phyloP scores from a whole-genome alignment of 2,888 invertebrate species.

The Drosophila nr. perissopoda region DNA sequence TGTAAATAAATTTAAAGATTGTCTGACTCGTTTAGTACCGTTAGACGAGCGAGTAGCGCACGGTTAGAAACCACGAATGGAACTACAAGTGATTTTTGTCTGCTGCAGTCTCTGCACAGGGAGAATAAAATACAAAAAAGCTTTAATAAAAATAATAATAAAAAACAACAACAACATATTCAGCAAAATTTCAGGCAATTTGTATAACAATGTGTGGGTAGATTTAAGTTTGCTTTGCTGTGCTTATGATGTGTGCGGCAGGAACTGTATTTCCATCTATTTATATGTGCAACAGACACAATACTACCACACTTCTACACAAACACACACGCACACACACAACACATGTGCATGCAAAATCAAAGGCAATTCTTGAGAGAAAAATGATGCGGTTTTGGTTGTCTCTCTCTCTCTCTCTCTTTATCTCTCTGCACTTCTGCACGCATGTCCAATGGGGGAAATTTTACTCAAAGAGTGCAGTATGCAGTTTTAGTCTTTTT shows the following conservation, averaged over 20 bases:
- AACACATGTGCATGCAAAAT: not conserved
- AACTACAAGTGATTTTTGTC: slow-evolving; percentile 52
- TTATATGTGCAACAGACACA: slow-evolving; percentile 1
- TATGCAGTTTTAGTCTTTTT: slow-evolving; percentile 28
- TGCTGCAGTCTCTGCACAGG: slow-evolving; percentile 46
- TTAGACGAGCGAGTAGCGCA: slow-evolving; percentile 39
- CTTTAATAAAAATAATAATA: slow-evolving; percentile 60
- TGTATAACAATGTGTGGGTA: slow-evolving; percentile 42
- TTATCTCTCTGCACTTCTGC: slow-evolving; percentile 1
- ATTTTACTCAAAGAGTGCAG: slow-evolving; percentile 30
- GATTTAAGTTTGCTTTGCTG: slow-evolving; percentile 17
- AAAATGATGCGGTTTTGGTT: not conserved
- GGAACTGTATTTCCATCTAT: slow-evolving; percentile 35
- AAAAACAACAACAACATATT: slow-evolving; percentile 21
- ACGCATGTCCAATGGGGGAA: slow-evolving; percentile 51
- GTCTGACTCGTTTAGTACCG: slow-evolving; percentile 8
- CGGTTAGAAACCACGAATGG: slow-evolving; percentile 55
- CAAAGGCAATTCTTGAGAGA: slow-evolving; percentile 23
- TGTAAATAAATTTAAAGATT: not conserved
- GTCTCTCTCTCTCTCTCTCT: slow-evolving; percentile 13
- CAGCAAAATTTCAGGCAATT: slow-evolving; percentile 51
- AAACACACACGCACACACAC: not conserved
- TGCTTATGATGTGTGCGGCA: slow-evolving; percentile 19
- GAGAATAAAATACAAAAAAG: slow-evolving; percentile 43
- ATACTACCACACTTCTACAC: slow-evolving; percentile 1